A percentile compares a stretch with the other conserved stretches of the same genome.
Evolutionary conservation across 92 coral and sea anemone genomes (phyloP).

Genomic region (Epizoanthus illoricatus): DNA sequence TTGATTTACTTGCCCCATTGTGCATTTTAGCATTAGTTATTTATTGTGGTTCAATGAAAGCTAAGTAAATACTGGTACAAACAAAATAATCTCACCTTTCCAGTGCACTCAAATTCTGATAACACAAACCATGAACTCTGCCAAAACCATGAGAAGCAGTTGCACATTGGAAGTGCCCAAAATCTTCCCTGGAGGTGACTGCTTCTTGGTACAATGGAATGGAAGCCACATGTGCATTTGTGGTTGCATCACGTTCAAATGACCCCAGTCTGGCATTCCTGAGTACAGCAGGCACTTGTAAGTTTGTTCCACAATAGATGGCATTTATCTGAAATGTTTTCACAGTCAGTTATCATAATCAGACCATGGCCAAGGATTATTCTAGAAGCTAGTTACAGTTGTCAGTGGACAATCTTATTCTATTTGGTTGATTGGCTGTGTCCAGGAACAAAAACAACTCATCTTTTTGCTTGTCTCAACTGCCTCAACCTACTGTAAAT

Average conservation of each 20-base stretch:
- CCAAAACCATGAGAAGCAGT: conserved; percentile 29
- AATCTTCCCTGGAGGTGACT: neutral
- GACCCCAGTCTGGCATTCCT: conserved; percentile 48
- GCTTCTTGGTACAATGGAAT: conserved; percentile 25
- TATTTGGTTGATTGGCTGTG: no score
- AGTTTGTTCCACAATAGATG: conserved; percentile 50
- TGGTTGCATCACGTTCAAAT: conserved; percentile 19
- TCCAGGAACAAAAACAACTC: no score
- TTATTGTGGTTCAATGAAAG: no score
- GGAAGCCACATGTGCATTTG: neutral
- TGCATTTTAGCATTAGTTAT: no score
- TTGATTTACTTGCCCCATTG: no score
- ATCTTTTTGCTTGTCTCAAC: no score
- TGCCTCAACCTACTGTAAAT: no score
- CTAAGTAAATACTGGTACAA: no score
- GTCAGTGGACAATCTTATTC: no score
- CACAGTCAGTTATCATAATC: no score
- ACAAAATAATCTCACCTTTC: conserved; percentile 9
- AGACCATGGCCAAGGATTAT: no score
- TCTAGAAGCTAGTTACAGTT: no score
- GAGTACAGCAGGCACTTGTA: conserved; percentile 45
- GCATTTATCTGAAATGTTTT: conserved; percentile 55
- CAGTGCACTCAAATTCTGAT: conserved; percentile 14
- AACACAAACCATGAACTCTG: conserved; percentile 30
- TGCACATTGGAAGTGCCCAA: conserved; percentile 2